Base-by-base conservation (phyloP, 2,888 invertebrate species). In the Periphyllus acericola region DNA sequence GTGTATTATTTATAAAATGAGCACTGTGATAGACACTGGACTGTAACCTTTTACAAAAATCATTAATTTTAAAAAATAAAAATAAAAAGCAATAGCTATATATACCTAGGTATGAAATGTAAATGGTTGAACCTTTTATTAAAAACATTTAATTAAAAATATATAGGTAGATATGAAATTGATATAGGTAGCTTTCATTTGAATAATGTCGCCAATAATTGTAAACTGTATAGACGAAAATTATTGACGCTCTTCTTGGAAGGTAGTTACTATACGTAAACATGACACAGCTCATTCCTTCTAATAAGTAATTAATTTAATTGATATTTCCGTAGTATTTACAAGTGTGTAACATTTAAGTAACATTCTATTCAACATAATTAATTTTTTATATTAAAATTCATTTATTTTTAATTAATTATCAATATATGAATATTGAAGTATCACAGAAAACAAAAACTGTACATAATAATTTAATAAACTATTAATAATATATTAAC, bases 241-340 rank as follows among this genome's bases (percentile, higher is more conserved):
- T 74, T 83, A 74, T 83, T 74, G 74, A 74, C 36, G 8, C 29
- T 71, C 3, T 32, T 32, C 17, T 71, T 71, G 14, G 0, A 71
- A 32, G 71, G 32, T 71, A 11, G 6, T 0, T 29, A 29, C 6
- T 71, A 32, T 32, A 71, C 17, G 32, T 29, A 25, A 11, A 60
- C 8, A 25, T 25, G 46, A 46, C 46, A 46, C 14, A 25, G n/a
- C n/a, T 66, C 5, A 14, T 21, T 34, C 78, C 55, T 6, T 66
- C 17, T n/a, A n/a, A 80, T 66, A 80, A 66, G 60, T 80, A 66
- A 66, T 80, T 66, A 80, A 34, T 80, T 60, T 36, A 36, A 80
- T 36, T 80, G 60, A 19, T 14, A 17, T 60, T 80, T 36, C 34
- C 32, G 34, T 34, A 79, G 34, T 79, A 60, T 55, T 78, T 25